Evolutionary conservation across 92 coral and sea anemone genomes (phyloP).

Genomic region (Chrysogorgia sp.): DNA sequence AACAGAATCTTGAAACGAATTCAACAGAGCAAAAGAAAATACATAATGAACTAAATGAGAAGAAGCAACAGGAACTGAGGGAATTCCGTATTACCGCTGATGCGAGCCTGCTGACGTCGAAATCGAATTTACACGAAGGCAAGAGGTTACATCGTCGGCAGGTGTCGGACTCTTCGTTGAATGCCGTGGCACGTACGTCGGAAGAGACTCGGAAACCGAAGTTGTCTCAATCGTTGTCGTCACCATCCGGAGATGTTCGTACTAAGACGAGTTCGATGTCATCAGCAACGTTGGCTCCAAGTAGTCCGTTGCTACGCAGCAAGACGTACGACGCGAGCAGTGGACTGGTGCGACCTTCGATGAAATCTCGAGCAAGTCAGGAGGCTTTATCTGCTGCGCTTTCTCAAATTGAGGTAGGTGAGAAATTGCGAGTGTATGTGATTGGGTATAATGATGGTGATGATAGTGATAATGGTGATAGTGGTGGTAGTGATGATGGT

Average conservation of each 20-base stretch:
- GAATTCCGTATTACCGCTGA: conserved; percentile 21
- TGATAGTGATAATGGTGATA: background rate
- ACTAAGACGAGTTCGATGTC: conserved; percentile 17
- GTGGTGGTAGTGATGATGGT: background rate
- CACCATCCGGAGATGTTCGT: background rate
- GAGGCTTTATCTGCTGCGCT: conserved; percentile 29
- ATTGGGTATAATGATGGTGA: background rate
- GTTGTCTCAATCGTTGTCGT: conserved; percentile 29
- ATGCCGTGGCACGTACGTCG: background rate
- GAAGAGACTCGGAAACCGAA: conserved; percentile 5
- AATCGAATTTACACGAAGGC: background rate
- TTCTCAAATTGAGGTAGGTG: conserved; percentile 44
- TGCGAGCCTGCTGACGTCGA: conserved; percentile 22
- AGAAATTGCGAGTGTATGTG: background rate
- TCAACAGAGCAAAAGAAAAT: conserved; percentile 6
- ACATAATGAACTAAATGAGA: conserved; percentile 25
- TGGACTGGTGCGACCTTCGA: background rate
- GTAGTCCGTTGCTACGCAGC: conserved; percentile 25
- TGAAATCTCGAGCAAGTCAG: conserved; percentile 20
- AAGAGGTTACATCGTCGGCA: conserved; percentile 26
- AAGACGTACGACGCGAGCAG: conserved; percentile 18
- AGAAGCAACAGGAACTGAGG: conserved; percentile 19
- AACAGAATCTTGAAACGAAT: conserved; percentile 9
- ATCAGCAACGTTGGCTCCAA: background rate
- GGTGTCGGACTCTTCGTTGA: conserved; percentile 35